A percentile compares a stretch with the other conserved stretches of the same genome.
These are phyloP conservation scores for Patella caerulea DNA, from an alignment of 2,888 invertebrate species.

Conservation along the genomic window DNA sequence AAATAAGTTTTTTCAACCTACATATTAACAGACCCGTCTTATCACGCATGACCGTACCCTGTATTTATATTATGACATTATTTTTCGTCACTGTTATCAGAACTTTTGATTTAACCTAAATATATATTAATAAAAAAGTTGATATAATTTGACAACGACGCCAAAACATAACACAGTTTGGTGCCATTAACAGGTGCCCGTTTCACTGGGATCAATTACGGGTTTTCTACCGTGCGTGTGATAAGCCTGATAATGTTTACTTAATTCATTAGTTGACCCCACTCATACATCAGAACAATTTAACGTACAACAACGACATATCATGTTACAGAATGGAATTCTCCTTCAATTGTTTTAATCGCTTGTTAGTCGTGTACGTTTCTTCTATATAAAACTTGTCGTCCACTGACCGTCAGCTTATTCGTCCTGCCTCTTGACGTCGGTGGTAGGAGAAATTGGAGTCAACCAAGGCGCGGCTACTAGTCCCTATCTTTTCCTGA, in stretches of 20 bases:
- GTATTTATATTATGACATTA: no score
- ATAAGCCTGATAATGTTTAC: slow-evolving; percentile 1
- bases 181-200: slow-evolving; percentile 2
- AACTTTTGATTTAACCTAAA: not conserved
- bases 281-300: not conserved
- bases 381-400: not conserved
- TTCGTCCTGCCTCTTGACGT: not conserved
- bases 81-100: no score
- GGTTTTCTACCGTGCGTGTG: not conserved
- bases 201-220: not conserved
- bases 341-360: slow-evolving; percentile 5
- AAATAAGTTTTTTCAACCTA: no score
- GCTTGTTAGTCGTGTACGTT: not conserved
- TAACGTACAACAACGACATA: not conserved
- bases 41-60: no score
- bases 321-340: slow-evolving; percentile 2
- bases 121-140: not conserved
- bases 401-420: not conserved
- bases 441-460: not conserved
- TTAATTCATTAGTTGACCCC: not conserved
- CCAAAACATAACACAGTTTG: not conserved
- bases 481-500: not conserved
- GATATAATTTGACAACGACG: not conserved
- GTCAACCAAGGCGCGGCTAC: not conserved
- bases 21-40: no score